Conservation (phyloP, 2,888 invertebrate genomes). For the Gisinianus flammeolus region DNA sequence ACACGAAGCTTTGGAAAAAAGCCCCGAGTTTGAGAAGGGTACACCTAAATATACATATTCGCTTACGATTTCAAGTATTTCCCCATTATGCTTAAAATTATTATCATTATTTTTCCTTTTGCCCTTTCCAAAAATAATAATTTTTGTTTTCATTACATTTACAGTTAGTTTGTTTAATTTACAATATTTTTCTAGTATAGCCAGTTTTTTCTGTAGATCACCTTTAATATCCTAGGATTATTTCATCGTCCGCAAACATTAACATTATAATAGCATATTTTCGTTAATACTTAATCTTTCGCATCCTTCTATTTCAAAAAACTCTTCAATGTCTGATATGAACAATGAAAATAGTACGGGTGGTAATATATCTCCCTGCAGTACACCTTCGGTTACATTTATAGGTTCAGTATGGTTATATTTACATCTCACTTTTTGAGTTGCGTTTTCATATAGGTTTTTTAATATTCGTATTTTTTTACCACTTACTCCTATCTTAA, state of each 20-base stretch:
- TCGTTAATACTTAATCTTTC: neutral
- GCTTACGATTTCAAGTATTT: neutral
- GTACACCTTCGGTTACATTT: neutral
- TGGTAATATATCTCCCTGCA: neutral
- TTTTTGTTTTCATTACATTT: neutral
- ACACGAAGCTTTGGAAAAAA: neutral
- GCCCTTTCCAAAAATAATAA: neutral
- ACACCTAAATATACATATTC: neutral
- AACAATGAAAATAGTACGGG: neutral
- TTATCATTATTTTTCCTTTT: neutral
- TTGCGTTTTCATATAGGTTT: conserved; percentile 2
- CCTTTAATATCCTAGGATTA: neutral
- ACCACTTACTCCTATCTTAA: conserved; percentile 41
- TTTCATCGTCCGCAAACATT: neutral
- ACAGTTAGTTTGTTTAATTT: neutral
- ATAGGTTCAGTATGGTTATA: neutral
- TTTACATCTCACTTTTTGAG: neutral
- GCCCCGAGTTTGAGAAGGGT: neutral
- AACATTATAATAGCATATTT: neutral
- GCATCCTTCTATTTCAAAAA: neutral
- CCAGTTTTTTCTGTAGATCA: neutral
- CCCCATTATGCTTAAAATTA: neutral
- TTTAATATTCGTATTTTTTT: conserved; percentile 47
- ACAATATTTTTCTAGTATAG: neutral
- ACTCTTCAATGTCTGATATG: neutral